Conservation (phyloP, 2,797 vertebrate species). For the Rhinoraja longicauda region DNA sequence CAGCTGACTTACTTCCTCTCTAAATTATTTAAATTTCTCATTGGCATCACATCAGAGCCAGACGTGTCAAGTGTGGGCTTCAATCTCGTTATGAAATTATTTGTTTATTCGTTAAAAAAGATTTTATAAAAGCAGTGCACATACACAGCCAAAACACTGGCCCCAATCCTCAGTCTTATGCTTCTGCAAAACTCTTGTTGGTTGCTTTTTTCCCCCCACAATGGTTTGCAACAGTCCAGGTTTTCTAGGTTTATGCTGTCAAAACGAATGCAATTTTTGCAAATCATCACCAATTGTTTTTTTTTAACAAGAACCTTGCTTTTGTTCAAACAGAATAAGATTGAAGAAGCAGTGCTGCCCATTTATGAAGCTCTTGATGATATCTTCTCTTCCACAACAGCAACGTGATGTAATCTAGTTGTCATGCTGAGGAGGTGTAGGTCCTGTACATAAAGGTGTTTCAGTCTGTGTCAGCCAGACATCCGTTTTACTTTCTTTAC, state of each 20-base stretch:
- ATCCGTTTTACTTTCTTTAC: neutral
- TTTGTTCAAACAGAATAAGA: conserved; percentile 84
- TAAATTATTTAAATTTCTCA: conserved; percentile 22
- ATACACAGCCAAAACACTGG: neutral
- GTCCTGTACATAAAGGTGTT: neutral
- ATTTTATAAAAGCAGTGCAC: conserved; percentile 14
- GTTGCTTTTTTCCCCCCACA: neutral
- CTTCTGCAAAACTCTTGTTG: neutral
- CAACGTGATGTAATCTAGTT: neutral
- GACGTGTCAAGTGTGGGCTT: neutral
- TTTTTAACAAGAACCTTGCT: neutral
- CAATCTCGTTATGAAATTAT: neutral
- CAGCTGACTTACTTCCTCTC: neutral
- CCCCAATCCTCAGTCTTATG: neutral
- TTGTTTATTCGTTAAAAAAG: neutral
- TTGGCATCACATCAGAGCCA: neutral
- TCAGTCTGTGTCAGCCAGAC: neutral
- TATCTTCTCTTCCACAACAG: neutral
- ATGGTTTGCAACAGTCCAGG: neutral
- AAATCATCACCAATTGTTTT: no score
- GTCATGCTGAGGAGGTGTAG: neutral
- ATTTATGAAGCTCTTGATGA: conserved; percentile 46
- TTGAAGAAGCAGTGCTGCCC: conserved; percentile 95
- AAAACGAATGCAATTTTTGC: neutral
- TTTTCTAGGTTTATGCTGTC: neutral